Evolutionary conservation across 1,140 invertebrate species (phyloP).

Genomic region (Atta cephalotes): DNA sequence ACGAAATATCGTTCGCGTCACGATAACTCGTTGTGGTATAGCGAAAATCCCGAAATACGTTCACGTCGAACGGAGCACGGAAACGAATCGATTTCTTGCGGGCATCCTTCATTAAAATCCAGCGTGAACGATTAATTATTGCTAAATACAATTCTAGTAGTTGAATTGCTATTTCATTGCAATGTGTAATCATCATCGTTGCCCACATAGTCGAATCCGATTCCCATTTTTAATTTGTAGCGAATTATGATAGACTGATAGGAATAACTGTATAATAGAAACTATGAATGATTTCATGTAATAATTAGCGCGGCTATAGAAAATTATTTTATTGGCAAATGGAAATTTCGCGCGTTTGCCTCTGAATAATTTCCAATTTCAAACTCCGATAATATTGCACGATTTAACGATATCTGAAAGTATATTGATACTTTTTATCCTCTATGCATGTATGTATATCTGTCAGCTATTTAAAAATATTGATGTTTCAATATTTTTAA

Average conservation of each 20-base stretch:
- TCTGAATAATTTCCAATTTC: slow-evolving; percentile 28
- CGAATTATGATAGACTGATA: not conserved
- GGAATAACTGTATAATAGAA: not conserved
- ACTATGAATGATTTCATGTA: not conserved
- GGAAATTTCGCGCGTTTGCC: not conserved
- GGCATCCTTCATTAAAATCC: slow-evolving; percentile 44
- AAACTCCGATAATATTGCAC: not conserved
- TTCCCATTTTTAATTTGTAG: not conserved
- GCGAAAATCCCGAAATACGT: not conserved
- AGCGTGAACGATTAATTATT: slow-evolving; percentile 51
- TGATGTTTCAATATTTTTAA: not conserved
- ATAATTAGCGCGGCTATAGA: slow-evolving; percentile 19
- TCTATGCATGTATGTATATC: not conserved
- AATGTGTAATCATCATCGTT: not conserved
- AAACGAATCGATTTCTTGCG: slow-evolving; percentile 25
- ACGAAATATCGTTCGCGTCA: slow-evolving; percentile 40
- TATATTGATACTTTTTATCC: slow-evolving; percentile 1
- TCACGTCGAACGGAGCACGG: not conserved
- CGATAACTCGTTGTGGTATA: slow-evolving; percentile 16
- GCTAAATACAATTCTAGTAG: slow-evolving; percentile 1
- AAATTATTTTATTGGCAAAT: slow-evolving; percentile 30
- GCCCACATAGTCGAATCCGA: not conserved
- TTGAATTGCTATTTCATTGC: not conserved
- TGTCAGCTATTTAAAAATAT: not conserved
- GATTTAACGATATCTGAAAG: slow-evolving; percentile 13